Percentiles rank a stretch among this genome's conserved stretches.
These are phyloP conservation scores for Distichodus sexfasciatus DNA, from an alignment of 2,797 vertebrate genomes.

Conservation along the genomic window DNA sequence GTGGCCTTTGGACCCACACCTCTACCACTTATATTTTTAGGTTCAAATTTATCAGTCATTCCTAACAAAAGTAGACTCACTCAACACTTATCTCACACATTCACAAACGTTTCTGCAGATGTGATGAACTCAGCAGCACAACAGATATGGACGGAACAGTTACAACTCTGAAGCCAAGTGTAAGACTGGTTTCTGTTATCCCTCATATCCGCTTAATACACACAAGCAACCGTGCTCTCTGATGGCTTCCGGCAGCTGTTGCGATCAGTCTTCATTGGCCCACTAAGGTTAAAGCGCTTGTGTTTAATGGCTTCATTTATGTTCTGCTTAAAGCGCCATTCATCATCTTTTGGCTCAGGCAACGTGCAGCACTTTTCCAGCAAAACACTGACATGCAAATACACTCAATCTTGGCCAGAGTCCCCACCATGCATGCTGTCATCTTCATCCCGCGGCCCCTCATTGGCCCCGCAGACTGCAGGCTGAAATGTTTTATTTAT, in stretches of 20 bases:
- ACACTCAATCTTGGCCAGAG: slow-evolving; percentile 34
- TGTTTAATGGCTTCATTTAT: slow-evolving; percentile 70
- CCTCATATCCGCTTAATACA: not conserved
- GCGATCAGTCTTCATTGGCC: slow-evolving; percentile 63
- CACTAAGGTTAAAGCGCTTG: slow-evolving; percentile 69
- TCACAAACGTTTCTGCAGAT: too few species aligned
- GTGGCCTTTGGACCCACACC: too few species aligned
- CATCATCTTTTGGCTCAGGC: slow-evolving; percentile 60
- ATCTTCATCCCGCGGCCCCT: slow-evolving; percentile 12
- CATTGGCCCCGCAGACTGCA: slow-evolving; percentile 2
- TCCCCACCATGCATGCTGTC: not conserved
- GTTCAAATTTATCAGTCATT: too few species aligned
- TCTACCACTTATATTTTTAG: too few species aligned
- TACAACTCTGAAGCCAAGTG: too few species aligned
- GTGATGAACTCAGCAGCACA: too few species aligned
- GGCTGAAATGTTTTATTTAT: slow-evolving; percentile 35
- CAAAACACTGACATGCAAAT: slow-evolving; percentile 57
- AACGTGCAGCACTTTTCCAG: slow-evolving; percentile 52
- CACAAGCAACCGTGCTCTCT: not conserved
- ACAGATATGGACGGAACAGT: not conserved
- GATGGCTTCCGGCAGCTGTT: slow-evolving; percentile 19
- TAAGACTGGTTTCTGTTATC: not conserved
- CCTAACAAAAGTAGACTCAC: too few species aligned
- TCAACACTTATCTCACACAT: too few species aligned
- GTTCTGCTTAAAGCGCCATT: slow-evolving; percentile 62